These are phyloP conservation scores for Cinclus cinclus DNA, from an alignment of 2,113 vertebrate genomes.

Conservation along the genomic window DNA sequence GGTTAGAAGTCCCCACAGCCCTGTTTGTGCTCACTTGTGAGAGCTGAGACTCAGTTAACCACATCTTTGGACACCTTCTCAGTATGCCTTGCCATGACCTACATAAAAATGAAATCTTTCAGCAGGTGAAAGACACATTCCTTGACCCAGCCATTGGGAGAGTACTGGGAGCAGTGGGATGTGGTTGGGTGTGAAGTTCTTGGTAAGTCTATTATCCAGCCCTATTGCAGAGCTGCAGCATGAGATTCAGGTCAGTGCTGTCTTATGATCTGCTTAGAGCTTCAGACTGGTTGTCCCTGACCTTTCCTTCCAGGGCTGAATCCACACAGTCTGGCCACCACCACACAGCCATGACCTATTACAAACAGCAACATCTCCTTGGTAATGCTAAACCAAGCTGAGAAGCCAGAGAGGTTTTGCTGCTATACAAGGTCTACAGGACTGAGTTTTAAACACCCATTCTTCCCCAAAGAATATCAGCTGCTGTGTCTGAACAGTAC, in stretches of 20 bases:
- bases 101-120: not conserved
- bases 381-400: not conserved
- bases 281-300: not conserved
- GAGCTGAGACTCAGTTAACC: not conserved
- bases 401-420: not conserved
- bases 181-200: not conserved
- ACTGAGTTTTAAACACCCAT: not conserved
- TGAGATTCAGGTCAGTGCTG: not conserved
- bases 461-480: not conserved
- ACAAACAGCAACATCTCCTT: not conserved
- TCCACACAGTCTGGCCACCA: not conserved
- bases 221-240: not conserved
- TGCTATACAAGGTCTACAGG: not conserved
- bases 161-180: not conserved
- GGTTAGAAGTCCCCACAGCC: not conserved
- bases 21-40: not conserved
- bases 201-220: not conserved
- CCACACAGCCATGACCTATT: accelerated
- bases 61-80: not conserved
- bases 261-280: not conserved
- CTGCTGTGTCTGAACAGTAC: not conserved
- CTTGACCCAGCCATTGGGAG: not conserved
- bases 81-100: not conserved
- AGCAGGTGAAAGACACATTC: not conserved
- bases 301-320: not conserved